These are phyloP conservation scores for Lepeophtheirus nordmannii DNA, from an alignment of 2,888 invertebrate species.

Conservation along the genomic window DNA sequence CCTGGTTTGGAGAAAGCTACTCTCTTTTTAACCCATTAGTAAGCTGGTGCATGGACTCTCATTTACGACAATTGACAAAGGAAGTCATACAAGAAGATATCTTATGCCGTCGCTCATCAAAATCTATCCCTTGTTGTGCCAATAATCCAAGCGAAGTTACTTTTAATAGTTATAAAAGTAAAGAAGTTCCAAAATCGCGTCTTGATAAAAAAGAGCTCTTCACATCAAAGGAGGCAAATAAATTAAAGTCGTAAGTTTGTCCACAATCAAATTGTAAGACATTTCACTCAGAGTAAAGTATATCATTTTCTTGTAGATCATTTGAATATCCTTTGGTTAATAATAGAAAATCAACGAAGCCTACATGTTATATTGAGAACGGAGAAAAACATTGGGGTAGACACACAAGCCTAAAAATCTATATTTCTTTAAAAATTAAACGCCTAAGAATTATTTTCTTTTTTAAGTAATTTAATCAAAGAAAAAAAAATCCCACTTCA, in stretches of 20 bases:
- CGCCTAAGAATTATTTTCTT: no score
- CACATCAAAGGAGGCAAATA: no score
- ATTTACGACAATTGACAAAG: not conserved
- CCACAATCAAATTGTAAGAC: no score
- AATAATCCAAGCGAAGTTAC: not conserved
- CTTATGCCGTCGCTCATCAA: not conserved
- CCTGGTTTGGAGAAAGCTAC: not conserved
- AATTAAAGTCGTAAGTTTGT: no score
- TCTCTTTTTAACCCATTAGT: not conserved
- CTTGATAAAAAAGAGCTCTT: no score
- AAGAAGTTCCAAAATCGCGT: no score
- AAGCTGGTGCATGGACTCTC: not conserved
- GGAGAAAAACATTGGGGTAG: conserved; percentile 4
- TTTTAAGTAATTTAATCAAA: no score
- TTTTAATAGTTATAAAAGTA: no score
- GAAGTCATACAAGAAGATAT: not conserved
- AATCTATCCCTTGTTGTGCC: not conserved
- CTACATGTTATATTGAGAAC: not conserved
- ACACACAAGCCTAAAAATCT: not conserved
- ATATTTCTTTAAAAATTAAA: no score
- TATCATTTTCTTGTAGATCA: not conserved
- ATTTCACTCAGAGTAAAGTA: no score
- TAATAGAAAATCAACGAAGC: not conserved
- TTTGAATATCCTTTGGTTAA: not conserved
- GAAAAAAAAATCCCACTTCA: no score